Evolutionary conservation across 2,797 vertebrate genomes (phyloP).

Genomic region (Phalanger gymnotis): DNA sequence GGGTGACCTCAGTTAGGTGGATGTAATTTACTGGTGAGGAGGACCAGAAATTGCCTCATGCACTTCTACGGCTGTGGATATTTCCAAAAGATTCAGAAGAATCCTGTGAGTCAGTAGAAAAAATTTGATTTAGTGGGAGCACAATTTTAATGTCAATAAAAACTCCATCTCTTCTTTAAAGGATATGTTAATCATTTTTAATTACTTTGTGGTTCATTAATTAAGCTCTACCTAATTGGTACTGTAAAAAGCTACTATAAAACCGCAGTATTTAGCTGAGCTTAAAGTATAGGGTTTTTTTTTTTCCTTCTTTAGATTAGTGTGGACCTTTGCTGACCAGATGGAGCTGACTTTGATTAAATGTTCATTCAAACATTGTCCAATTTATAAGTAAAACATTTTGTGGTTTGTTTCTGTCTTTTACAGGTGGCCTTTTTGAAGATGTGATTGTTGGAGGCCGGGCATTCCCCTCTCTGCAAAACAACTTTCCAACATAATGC

Average conservation of each 20-base stretch:
- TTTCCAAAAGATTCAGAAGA: constrained; percentile 25
- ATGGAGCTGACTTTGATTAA: constrained; percentile 16
- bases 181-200: constrained; percentile 45
- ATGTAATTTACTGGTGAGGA: background rate
- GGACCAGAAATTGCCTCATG: constrained; percentile 1
- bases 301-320: constrained; percentile 16
- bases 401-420: constrained; percentile 66
- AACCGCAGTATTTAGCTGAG: constrained; percentile 19
- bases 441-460: constrained; percentile 74
- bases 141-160: constrained; percentile 59
- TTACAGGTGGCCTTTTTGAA: constrained; percentile 89
- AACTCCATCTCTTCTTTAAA: constrained; percentile 49
- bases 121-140: constrained; percentile 38
- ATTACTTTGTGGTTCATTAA: constrained; percentile 47
- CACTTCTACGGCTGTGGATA: constrained; percentile 23
- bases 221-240: constrained; percentile 28
- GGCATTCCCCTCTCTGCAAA: constrained; percentile 13
- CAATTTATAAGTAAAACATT: constrained; percentile 25
- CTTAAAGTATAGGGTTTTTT: background rate
- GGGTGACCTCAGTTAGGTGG: constrained; percentile 17
- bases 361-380: background rate
- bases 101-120: constrained; percentile 23
- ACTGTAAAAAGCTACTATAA: constrained; percentile 15
- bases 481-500: constrained; percentile 28
- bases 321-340: background rate